phyloP scores from a whole-genome alignment of 2,888 invertebrate genomes.

The Rhabditoides inermis region DNA sequence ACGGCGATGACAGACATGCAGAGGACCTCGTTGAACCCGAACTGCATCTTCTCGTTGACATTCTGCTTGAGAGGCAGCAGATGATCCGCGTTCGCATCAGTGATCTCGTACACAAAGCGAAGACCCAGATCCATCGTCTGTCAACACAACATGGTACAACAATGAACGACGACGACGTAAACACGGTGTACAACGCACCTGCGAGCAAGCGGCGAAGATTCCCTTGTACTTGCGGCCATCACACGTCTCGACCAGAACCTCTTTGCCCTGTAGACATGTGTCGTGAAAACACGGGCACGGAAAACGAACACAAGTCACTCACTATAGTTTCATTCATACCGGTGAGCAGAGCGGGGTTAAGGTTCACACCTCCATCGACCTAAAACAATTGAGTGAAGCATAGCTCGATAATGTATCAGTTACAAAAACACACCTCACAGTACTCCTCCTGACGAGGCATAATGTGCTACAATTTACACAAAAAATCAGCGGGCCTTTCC shows the following conservation, averaged over 20 bases:
- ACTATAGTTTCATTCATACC: slow-evolving; percentile 11
- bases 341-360: slow-evolving; percentile 5
- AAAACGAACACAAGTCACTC: background rate
- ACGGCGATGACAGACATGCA: slow-evolving; percentile 10
- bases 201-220: slow-evolving; percentile 4
- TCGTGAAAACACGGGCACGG: too few species aligned
- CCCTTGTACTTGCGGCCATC: slow-evolving; percentile 13
- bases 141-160: too few species aligned
- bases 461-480: too few species aligned
- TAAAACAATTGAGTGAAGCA: too few species aligned
- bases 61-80: slow-evolving; percentile 17
- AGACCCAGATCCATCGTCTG: slow-evolving; percentile 14
- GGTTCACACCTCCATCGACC: too few species aligned
- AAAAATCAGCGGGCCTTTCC: too few species aligned
- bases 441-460: too few species aligned
- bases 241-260: slow-evolving; percentile 8
- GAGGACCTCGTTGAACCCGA: slow-evolving; percentile 19
- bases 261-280: slow-evolving; percentile 15
- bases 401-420: too few species aligned
- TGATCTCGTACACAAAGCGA: slow-evolving; percentile 13
- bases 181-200: too few species aligned
- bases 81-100: slow-evolving; percentile 15
- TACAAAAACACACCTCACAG: too few species aligned
- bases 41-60: slow-evolving; percentile 17
- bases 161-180: too few species aligned